Percentiles rank a stretch among this genome's conserved stretches.
These are phyloP conservation scores for Chrysopa pallens DNA, from an alignment of 1,140 invertebrate genomes.

Conservation along the genomic window DNA sequence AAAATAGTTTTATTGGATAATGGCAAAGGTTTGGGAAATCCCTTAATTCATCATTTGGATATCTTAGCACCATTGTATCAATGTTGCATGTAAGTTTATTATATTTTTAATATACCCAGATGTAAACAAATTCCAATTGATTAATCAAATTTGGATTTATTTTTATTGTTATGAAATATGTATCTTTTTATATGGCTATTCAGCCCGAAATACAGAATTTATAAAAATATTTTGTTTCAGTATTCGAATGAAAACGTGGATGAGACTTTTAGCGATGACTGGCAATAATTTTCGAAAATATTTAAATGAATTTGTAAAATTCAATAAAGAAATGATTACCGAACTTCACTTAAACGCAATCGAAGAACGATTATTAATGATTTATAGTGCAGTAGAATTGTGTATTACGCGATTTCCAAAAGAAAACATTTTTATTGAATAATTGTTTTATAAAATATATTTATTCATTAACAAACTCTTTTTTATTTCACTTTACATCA, in stretches of 20 bases:
- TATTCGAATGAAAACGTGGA: conserved; percentile 46
- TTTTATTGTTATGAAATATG: too few species aligned
- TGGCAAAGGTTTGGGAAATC: conserved; percentile 85
- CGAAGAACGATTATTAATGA: conserved; percentile 52
- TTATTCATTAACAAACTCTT: too few species aligned
- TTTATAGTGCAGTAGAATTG: conserved; percentile 55
- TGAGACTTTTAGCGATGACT: conserved; percentile 45
- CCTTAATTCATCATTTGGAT: conserved; percentile 60
- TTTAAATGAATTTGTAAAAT: too few species aligned
- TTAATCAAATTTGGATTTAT: too few species aligned
- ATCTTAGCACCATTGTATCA: conserved; percentile 81
- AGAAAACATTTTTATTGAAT: not conserved
- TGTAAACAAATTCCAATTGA: too few species aligned
- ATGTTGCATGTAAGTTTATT: conserved; percentile 63
- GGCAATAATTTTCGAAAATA: conserved; percentile 26
- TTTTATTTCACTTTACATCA: too few species aligned
- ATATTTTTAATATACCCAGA: too few species aligned
- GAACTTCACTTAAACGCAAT: conserved; percentile 58
- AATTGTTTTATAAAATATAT: not conserved
- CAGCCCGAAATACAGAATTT: too few species aligned
- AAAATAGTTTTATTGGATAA: conserved; percentile 76
- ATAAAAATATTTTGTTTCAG: conserved; percentile 30
- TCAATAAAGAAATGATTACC: conserved; percentile 40
- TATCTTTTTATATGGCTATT: too few species aligned
- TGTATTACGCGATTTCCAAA: conserved; percentile 34